Conservation (phyloP, 2,113 vertebrate species). For the Anoplopoma fimbria region DNA sequence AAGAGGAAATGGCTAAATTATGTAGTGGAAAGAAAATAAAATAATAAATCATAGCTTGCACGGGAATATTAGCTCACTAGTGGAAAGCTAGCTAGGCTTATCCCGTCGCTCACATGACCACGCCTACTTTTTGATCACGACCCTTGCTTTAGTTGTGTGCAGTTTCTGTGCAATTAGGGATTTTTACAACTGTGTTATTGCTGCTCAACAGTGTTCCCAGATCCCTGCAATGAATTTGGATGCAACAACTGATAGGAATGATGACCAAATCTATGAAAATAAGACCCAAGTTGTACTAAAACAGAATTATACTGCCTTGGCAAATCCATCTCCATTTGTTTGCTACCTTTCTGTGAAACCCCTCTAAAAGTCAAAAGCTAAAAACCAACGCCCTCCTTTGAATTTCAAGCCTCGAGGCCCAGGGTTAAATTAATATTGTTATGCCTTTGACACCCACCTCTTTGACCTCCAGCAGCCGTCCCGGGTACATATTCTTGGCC, state of each 20-base stretch:
- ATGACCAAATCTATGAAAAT: neutral
- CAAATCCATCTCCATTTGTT: neutral
- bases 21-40: neutral
- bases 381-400: neutral
- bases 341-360: neutral
- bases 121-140: neutral
- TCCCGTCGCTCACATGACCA: neutral
- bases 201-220: neutral
- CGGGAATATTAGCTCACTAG: neutral
- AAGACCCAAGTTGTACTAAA: neutral
- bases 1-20: neutral
- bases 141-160: neutral
- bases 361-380: neutral
- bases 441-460: conserved; percentile 87
- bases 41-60: neutral
- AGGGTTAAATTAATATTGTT: neutral
- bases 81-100: neutral
- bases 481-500: conserved; percentile 87
- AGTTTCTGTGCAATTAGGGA: too few relatives aligned
- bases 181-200: too few relatives aligned
- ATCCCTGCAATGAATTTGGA: neutral
- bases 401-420: neutral
- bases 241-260: neutral
- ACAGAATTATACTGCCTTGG: neutral
- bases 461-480: conserved; percentile 92